phyloP scores from a whole-genome alignment of 2,888 invertebrate genomes.

The Sminthurides aquaticus region DNA sequence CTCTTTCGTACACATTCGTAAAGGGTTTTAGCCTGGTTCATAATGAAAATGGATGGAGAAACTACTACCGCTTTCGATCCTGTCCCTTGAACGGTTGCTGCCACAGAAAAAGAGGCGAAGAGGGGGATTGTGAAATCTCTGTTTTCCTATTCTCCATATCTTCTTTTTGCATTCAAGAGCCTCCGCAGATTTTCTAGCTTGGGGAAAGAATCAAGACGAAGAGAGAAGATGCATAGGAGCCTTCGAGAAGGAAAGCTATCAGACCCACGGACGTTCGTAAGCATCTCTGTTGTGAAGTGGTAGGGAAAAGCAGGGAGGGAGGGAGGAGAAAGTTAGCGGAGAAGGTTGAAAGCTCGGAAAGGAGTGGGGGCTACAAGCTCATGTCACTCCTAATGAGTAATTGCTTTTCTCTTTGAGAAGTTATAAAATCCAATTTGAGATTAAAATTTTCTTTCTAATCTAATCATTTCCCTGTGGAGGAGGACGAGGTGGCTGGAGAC shows the following conservation, averaged over 20 bases:
- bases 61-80: too few relatives aligned
- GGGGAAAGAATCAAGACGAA: too few relatives aligned
- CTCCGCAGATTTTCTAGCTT: too few relatives aligned
- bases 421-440: slow-evolving; percentile 29
- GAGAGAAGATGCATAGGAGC: too few relatives aligned
- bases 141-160: background rate
- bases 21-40: background rate
- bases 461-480: slow-evolving; percentile 33
- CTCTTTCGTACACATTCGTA: background rate
- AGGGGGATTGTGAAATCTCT: too few relatives aligned
- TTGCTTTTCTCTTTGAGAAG: slow-evolving; percentile 30
- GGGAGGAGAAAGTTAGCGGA: background rate
- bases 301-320: background rate
- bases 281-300: too few relatives aligned
- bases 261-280: too few relatives aligned
- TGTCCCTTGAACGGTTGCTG: too few relatives aligned
- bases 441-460: slow-evolving; percentile 40
- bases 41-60: background rate
- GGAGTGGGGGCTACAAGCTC: background rate
- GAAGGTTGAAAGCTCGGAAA: too few relatives aligned
- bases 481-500: background rate
- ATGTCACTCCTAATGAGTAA: slow-evolving; percentile 39
- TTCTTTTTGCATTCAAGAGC: background rate
- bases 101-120: too few relatives aligned
- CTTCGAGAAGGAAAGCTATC: too few relatives aligned